Conservation (phyloP, 2,797 vertebrate species). For the Limosa lapponica region DNA sequence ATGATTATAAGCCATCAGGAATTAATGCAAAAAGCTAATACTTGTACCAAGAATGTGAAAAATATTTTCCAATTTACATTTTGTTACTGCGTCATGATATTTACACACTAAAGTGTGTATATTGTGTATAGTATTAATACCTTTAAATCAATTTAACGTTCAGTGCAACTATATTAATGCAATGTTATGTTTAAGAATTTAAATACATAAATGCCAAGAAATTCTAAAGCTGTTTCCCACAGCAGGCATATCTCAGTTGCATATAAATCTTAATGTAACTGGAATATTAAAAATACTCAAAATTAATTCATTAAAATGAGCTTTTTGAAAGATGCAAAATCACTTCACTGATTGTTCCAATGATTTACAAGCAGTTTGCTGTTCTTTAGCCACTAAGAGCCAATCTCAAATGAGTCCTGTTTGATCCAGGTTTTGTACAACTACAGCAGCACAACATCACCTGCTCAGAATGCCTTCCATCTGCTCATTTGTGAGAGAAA, state of each 20-base stretch:
- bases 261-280: background rate
- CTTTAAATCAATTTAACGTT: conserved; percentile 53
- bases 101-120: background rate
- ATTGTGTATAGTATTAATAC: background rate
- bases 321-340: background rate
- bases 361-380: background rate
- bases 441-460: background rate
- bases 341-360: background rate
- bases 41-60: background rate
- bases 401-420: background rate
- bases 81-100: background rate
- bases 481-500: background rate
- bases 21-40: conserved; percentile 11
- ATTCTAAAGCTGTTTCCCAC: conserved; percentile 11
- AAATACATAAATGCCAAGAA: conserved; percentile 9
- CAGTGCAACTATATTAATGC: background rate
- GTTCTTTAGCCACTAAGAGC: background rate
- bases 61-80: conserved; percentile 32
- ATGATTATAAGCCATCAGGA: background rate
- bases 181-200: conserved; percentile 17
- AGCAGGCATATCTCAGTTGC: background rate
- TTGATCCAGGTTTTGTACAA: background rate
- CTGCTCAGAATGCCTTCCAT: background rate
- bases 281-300: conserved; percentile 10
- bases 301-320: background rate